These are phyloP conservation scores for Oligia fasciuncula DNA, from an alignment of 2,888 invertebrate genomes.

Conservation along the genomic window DNA sequence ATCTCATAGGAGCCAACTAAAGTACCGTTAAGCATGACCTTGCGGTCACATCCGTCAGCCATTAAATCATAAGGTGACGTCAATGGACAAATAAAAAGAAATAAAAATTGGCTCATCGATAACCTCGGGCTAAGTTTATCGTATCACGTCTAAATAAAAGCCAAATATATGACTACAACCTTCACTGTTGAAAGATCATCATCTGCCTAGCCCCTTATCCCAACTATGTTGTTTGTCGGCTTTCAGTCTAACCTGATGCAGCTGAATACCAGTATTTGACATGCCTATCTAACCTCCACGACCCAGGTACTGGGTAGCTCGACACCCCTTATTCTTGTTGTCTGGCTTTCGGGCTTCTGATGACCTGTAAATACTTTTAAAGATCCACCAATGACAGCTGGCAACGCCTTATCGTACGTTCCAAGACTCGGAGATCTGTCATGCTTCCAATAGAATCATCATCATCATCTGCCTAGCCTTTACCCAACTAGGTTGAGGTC, in stretches of 20 bases:
- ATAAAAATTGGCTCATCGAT: constrained; percentile 40
- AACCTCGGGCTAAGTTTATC: constrained; percentile 48
- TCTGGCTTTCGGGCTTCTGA: not conserved
- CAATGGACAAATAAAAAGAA: constrained; percentile 45
- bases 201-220: not conserved
- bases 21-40: constrained; percentile 46
- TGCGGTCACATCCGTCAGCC: constrained; percentile 26
- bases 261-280: not conserved
- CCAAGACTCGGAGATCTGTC: too few species aligned
- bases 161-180: constrained; percentile 35
- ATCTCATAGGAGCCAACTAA: constrained; percentile 18
- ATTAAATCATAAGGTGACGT: constrained; percentile 56
- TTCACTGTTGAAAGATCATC: constrained; percentile 22
- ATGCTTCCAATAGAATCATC: not conserved
- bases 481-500: too few species aligned
- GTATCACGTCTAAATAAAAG: constrained; percentile 30
- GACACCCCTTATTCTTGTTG: not conserved
- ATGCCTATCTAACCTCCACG: not conserved
- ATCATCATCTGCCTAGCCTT: too few species aligned
- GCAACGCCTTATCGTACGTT: not conserved
- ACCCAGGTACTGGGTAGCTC: not conserved
- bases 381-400: not conserved
- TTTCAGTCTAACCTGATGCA: not conserved
- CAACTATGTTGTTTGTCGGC: too few species aligned
- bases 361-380: not conserved